Evolutionary conservation across 2,113 vertebrate species (phyloP).

Genomic region (Lota lota): DNA sequence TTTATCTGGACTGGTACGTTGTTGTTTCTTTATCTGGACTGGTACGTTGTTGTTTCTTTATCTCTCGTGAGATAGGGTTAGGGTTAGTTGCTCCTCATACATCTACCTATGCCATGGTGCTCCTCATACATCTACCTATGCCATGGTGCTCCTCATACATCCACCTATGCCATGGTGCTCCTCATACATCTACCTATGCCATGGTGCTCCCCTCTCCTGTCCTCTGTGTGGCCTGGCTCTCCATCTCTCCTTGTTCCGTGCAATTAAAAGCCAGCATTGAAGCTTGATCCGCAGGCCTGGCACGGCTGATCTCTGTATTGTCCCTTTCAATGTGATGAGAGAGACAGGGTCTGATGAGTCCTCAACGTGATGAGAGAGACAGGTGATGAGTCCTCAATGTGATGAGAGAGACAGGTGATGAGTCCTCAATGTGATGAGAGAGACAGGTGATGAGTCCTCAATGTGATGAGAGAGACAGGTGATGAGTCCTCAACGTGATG

Average conservation of each 20-base stretch:
- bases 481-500: too few species aligned
- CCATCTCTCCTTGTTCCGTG: slow-evolving; percentile 76
- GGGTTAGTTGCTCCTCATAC: slow-evolving; percentile 45
- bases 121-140: slow-evolving; percentile 55
- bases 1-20: too few species aligned
- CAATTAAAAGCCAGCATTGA: slow-evolving; percentile 81
- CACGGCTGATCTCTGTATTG: slow-evolving; percentile 84
- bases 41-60: too few species aligned
- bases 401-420: slow-evolving; percentile 16
- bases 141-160: slow-evolving; percentile 60
- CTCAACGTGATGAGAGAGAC: slow-evolving; percentile 82
- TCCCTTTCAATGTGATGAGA: slow-evolving; percentile 77
- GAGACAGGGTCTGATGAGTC: slow-evolving; percentile 78
- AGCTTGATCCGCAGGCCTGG: slow-evolving; percentile 80
- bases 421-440: slow-evolving; percentile 17
- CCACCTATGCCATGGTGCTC: slow-evolving; percentile 23
- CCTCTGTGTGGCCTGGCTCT: slow-evolving; percentile 76
- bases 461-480: slow-evolving; percentile 16
- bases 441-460: too few species aligned
- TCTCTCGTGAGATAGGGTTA: too few species aligned
- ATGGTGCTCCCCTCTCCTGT: slow-evolving; percentile 65
- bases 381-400: too few species aligned
- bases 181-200: slow-evolving; percentile 45
- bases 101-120: slow-evolving; percentile 53
- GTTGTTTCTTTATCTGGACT: too few species aligned